Evolutionary conservation across 2,797 vertebrate genomes (phyloP), one percentile per base, ranked within the genome.

Genomic region (Micromesistius poutassou): DNA sequence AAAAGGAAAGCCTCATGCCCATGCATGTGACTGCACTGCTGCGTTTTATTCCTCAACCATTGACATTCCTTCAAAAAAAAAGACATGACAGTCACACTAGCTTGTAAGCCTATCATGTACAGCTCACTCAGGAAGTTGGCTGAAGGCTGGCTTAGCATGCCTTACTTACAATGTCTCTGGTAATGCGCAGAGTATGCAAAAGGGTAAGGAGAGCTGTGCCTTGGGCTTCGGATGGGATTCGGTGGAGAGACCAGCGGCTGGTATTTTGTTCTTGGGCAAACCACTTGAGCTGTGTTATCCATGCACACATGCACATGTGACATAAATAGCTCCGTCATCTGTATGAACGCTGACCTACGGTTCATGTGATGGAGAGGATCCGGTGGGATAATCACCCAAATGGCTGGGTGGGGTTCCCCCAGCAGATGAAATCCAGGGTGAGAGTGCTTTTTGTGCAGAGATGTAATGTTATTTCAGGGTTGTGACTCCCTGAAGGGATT

Each of bases 221-320:
- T 72, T 74, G 71, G 80, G 77, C 79, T 83, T 81, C 66, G 73
- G 72, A 80, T 79, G 50, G 4, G 50, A n/a, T 55, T 55, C 77
- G 0, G 3, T 30, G 75, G 76, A 72, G 71, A 80, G 82, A 62
- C 79, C 42, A 74, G 80, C 40, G 55, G 55, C 55, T n/a, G n/a
- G 83, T 83, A 78, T 87, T 86, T 83, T 62, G 79, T 76, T 80
- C 72, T 74, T 78, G 72, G 42, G 46, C 76, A 62, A 79, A 85
- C 74, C 76, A 75, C 62, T 78, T 36, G n/a, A 72, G 74, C 33
- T 12, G 10, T 80, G 74, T 81, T 85, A 78, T 73, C 62, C 77
- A 22, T 55, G 36, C 35, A 80, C 25, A 28, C 62, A 25, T 62
- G 55, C 55, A 25, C 46, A 62, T 25, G 55, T 73, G 2, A 2